phyloP scores from a whole-genome alignment of 2,888 invertebrate species.

The Acleris sparsana region DNA sequence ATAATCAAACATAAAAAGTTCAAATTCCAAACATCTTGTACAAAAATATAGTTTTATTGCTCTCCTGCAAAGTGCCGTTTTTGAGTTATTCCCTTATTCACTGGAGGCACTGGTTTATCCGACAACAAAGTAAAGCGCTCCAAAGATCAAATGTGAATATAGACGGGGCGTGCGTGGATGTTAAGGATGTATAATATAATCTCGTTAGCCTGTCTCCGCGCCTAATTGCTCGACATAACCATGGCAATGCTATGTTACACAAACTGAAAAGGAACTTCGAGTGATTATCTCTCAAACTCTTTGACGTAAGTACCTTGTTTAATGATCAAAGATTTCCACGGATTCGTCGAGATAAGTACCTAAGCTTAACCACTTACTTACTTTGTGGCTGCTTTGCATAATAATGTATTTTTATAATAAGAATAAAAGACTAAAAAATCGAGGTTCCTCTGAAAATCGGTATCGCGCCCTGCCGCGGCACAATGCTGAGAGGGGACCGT shows the following conservation, averaged over 20 bases:
- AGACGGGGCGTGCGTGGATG: not conserved
- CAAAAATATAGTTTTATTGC: too few relatives aligned
- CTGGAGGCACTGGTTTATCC: too few relatives aligned
- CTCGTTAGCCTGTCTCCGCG: not conserved
- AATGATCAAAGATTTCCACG: conserved; percentile 1
- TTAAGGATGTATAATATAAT: conserved; percentile 2
- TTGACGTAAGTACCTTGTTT: not conserved
- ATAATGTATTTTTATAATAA: not conserved
- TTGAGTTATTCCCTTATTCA: too few relatives aligned
- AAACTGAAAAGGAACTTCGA: conserved; percentile 8
- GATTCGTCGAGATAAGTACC: not conserved
- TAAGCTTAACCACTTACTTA: not conserved
- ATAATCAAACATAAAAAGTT: too few relatives aligned
- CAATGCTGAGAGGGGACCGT: too few relatives aligned
- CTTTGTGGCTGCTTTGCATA: too few relatives aligned
- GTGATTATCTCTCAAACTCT: not conserved
- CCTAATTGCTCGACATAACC: conserved; percentile 10
- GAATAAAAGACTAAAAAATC: not conserved
- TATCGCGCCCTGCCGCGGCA: too few relatives aligned
- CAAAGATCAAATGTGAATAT: not conserved
- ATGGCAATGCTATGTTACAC: not conserved
- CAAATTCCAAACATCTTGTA: too few relatives aligned
- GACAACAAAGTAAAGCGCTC: too few relatives aligned
- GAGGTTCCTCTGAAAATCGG: too few relatives aligned
- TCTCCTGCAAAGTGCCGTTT: too few relatives aligned